Evolutionary conservation across 2,113 vertebrate genomes (phyloP), one percentile per base, ranked within the genome.

Genomic region (Pangasianodon hypophthalmus): DNA sequence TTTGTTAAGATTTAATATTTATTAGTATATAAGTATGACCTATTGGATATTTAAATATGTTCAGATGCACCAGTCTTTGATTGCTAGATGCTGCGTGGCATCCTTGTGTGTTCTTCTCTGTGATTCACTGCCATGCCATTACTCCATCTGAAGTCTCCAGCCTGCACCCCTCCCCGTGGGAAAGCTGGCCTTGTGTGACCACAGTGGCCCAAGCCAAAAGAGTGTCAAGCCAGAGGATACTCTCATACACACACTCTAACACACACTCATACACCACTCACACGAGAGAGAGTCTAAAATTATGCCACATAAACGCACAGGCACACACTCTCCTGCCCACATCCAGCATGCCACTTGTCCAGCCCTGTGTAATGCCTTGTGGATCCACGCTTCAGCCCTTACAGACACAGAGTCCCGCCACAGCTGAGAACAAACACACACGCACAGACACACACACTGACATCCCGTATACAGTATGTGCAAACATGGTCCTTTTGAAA

Each of bases 161-260:
- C 48, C 2, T 6, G 16, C 48, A 87, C 94, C 95, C 95, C 94
- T 94, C 94, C 93, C 94, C 94, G 95, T 96, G 95, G 95, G 95
- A 96, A 96, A 93, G 92, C 92, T 93, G 91, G 92, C 58, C 91
- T 94, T 93, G 93, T 95, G 95, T 95, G 94, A 94, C 95, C 95
- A 95, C 94, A 95, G 95, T 94, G 91, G 93, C 95, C 93, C 94
- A 95, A 95, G 94, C 94, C 93, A 94, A 93, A 94, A 94, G 92
- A 95, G 94, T 93, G 92, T 91, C 94, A 94, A 89, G 32, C 83
- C n/a, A 24, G n/a, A 64, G 81, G 44, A 86, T 46, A 77, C 29
- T 26, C 52, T 84, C 69, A 88, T 46, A 64, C 86, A 86, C 81
- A 90, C 81, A 88, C 60, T 94, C 92, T 86, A 67, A 79, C 88